Conservation (phyloP, 2,113 vertebrate species). For the Microcebus murinus region DNA sequence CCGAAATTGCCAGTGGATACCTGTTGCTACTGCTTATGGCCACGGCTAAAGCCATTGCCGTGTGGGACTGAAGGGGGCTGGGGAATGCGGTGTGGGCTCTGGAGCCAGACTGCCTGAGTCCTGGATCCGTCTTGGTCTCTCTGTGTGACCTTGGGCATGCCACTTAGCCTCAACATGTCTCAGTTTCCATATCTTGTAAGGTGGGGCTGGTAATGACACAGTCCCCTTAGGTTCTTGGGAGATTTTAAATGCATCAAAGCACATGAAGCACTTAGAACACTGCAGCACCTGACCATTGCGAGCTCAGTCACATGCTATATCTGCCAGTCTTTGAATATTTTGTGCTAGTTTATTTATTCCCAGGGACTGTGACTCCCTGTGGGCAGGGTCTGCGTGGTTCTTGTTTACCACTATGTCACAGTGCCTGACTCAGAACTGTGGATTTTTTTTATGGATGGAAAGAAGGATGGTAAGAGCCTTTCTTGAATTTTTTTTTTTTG, state of each 20-base stretch:
- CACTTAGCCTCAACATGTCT: neutral
- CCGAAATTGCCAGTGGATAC: neutral
- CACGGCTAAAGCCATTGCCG: neutral
- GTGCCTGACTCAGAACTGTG: neutral
- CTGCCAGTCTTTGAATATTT: neutral
- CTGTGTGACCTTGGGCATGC: neutral
- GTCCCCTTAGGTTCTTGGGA: neutral
- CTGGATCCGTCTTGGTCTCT: neutral
- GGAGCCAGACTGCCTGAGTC: neutral
- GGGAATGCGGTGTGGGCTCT: neutral
- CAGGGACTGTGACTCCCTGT: neutral
- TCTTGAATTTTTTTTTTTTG: neutral
- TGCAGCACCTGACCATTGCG: neutral
- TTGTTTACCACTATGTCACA: neutral
- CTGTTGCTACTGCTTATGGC: neutral
- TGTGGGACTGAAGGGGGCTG: neutral
- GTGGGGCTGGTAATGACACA: neutral
- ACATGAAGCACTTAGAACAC: neutral
- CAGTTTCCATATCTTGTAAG: neutral
- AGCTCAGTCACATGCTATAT: accelerated
- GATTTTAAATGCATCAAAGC: neutral
- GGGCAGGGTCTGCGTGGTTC: neutral
- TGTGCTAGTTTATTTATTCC: neutral
- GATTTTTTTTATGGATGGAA: neutral
- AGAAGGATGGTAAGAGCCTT: neutral